Percentiles rank a stretch among this genome's conserved stretches.
These are phyloP conservation scores for Arenicola marina DNA, from an alignment of 2,888 invertebrate genomes.

Conservation along the genomic window DNA sequence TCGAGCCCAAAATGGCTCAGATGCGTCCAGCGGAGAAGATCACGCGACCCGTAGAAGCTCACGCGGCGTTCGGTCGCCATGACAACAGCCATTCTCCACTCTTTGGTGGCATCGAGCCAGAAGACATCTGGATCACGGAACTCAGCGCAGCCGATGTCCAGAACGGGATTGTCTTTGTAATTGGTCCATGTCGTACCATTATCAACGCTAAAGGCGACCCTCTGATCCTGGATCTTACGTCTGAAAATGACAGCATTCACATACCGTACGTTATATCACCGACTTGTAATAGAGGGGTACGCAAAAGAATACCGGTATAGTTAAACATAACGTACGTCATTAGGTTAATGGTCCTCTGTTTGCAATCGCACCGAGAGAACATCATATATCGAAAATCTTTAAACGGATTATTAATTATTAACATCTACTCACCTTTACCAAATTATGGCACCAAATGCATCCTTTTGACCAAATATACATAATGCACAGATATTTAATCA, in stretches of 20 bases:
- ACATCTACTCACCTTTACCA: too few relatives aligned
- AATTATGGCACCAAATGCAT: too few relatives aligned
- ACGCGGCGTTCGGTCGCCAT: neutral
- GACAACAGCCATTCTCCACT: slow-evolving; percentile 5
- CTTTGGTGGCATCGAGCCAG: neutral
- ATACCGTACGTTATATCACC: too few relatives aligned
- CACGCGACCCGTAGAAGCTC: neutral
- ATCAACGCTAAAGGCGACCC: neutral
- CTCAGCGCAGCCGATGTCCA: neutral
- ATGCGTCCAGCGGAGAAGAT: neutral
- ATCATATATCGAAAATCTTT: too few relatives aligned
- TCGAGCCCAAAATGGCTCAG: neutral
- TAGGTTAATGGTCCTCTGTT: too few relatives aligned
- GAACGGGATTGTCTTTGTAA: neutral
- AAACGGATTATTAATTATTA: neutral
- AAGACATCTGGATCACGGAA: slow-evolving; percentile 8
- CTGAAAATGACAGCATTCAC: too few relatives aligned
- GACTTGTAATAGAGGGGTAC: too few relatives aligned
- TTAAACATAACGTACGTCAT: too few relatives aligned
- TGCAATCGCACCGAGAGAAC: too few relatives aligned
- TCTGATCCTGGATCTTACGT: neutral
- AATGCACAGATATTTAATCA: too few relatives aligned
- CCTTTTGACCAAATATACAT: too few relatives aligned
- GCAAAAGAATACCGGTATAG: too few relatives aligned
- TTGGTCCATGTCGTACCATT: slow-evolving; percentile 6